Evolutionary conservation across 1,140 invertebrate species (phyloP).

Genomic region (Anagrus nilaparvatae): DNA sequence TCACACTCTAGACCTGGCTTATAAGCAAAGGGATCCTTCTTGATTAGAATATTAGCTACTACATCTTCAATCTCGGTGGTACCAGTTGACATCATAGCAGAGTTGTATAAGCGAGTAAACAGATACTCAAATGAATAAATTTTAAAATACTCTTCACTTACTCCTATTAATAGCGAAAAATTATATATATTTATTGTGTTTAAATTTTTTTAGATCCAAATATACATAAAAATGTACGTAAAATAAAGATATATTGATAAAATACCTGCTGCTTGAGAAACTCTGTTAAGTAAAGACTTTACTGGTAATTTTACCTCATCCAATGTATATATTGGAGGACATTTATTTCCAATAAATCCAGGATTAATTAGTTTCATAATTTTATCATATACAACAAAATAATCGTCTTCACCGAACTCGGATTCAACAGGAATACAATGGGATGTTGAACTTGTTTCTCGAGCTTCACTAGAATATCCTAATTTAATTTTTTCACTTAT

Average conservation of each 20-base stretch:
- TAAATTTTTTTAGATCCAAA: background rate
- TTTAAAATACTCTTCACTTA: slow-evolving; percentile 27
- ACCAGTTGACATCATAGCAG: slow-evolving; percentile 15
- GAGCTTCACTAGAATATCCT: slow-evolving; percentile 43
- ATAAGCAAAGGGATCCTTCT: slow-evolving; percentile 42
- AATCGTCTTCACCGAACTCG: slow-evolving; percentile 20
- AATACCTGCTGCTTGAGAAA: slow-evolving; percentile 32
- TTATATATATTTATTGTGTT: background rate
- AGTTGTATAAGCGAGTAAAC: slow-evolving; percentile 39
- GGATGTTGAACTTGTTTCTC: slow-evolving; percentile 33
- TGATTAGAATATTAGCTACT: slow-evolving; percentile 37
- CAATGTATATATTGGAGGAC: slow-evolving; percentile 42
- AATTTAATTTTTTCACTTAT: slow-evolving; percentile 40
- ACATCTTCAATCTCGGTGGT: slow-evolving; percentile 30
- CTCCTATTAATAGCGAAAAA: slow-evolving; percentile 13
- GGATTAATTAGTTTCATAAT: slow-evolving; percentile 32
- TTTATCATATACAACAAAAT: slow-evolving; percentile 24
- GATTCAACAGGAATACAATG: slow-evolving; percentile 41
- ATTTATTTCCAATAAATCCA: slow-evolving; percentile 14
- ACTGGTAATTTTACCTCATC: slow-evolving; percentile 16
- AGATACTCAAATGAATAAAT: slow-evolving; percentile 44
- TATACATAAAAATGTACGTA: background rate
- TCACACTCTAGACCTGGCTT: slow-evolving; percentile 38
- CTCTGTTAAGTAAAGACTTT: slow-evolving; percentile 31
- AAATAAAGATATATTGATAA: slow-evolving; percentile 3